Conservation (phyloP, 2,888 invertebrate species). For the Nomada ferruginata region DNA sequence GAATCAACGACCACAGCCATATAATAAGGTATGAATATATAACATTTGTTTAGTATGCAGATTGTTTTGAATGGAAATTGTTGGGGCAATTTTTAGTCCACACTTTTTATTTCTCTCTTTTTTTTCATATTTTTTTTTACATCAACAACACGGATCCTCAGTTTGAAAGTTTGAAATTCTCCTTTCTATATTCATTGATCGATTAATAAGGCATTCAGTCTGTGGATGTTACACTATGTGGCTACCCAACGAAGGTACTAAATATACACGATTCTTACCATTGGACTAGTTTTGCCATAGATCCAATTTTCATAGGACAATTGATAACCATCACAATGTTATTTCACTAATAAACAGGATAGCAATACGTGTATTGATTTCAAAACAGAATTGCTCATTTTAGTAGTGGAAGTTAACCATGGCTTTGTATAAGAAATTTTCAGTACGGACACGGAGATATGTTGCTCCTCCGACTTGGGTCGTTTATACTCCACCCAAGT, state of each 20-base stretch:
- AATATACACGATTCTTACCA: constrained; percentile 56
- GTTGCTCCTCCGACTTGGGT: constrained; percentile 54
- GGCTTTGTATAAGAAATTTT: constrained; percentile 58
- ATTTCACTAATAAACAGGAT: constrained; percentile 64
- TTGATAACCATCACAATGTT: constrained; percentile 46
- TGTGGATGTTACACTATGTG: constrained; percentile 48
- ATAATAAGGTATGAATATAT: constrained; percentile 79
- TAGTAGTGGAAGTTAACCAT: constrained; percentile 63
- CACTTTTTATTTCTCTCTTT: constrained; percentile 36
- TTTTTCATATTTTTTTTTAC: constrained; percentile 36
- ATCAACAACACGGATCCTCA: constrained; percentile 60
- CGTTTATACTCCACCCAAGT: constrained; percentile 55
- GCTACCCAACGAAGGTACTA: constrained; percentile 54
- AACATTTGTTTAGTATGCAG: not conserved
- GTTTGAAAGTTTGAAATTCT: constrained; percentile 58
- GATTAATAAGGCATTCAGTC: constrained; percentile 66
- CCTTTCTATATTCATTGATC: constrained; percentile 59
- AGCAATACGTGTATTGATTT: constrained; percentile 66
- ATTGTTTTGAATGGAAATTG: constrained; percentile 59
- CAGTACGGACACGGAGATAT: constrained; percentile 47
- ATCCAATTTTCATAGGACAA: constrained; percentile 49
- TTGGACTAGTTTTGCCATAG: constrained; percentile 59
- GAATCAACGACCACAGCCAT: constrained; percentile 81
- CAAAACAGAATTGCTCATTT: constrained; percentile 64
- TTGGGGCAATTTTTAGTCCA: constrained; percentile 62